Conservation (phyloP, 2,888 invertebrate genomes). For the Actias luna region DNA sequence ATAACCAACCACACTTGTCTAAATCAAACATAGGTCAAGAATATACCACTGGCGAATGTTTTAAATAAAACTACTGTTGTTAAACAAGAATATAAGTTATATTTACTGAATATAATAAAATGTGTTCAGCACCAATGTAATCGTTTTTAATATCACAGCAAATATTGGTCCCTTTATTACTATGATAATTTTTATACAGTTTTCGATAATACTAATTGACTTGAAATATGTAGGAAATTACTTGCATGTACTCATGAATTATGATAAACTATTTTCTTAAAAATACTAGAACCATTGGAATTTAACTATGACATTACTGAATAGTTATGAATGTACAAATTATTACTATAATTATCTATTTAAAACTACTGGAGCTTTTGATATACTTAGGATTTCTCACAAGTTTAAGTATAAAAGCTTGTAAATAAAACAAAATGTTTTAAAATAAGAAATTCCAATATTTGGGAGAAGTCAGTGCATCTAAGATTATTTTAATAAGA, state of each 20-base stretch:
- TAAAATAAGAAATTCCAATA: not conserved
- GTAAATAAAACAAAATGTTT: not conserved
- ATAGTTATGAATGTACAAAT: not conserved
- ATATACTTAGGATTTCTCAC: not conserved
- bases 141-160: slow-evolving; percentile 32
- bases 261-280: not conserved
- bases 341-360: not conserved
- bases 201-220: not conserved
- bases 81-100: not conserved
- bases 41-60: not conserved
- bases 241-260: not conserved
- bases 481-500: too few species aligned
- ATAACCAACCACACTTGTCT: not conserved
- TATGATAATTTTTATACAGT: not conserved
- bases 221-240: not conserved
- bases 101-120: not conserved
- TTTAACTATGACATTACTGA: not conserved
- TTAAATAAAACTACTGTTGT: not conserved
- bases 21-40: not conserved
- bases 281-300: not conserved
- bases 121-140: slow-evolving; percentile 6
- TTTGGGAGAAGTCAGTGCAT: not conserved
- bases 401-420: not conserved
- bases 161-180: slow-evolving; percentile 23
- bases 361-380: not conserved